Evolutionary conservation across 2,888 invertebrate species (phyloP).

Genomic region (Parnassius mnemosyne): DNA sequence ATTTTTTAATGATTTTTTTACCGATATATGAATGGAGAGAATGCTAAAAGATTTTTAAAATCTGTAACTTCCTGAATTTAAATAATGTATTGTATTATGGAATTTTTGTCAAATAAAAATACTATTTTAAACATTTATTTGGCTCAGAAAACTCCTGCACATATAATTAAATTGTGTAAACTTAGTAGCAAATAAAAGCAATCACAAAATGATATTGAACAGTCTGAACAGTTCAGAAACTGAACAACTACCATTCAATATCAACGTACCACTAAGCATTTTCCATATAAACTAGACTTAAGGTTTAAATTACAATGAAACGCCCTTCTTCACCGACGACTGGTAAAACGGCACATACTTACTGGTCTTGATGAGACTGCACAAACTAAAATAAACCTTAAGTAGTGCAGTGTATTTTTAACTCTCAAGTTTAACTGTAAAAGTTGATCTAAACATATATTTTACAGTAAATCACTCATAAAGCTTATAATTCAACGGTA

Average conservation of each 20-base stretch:
- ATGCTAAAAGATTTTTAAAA: no score
- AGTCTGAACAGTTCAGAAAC: conserved; percentile 14
- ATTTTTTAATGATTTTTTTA: no score
- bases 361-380: conserved; percentile 4
- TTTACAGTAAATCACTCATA: conserved; percentile 26
- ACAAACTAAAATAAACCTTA: not conserved
- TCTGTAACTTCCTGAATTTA: no score
- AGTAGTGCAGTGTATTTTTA: conserved; percentile 21
- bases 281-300: conserved; percentile 2
- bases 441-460: conserved; percentile 17
- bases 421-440: conserved; percentile 5
- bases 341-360: conserved; percentile 3
- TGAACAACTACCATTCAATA: conserved; percentile 17
- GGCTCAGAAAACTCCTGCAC: conserved; percentile 5
- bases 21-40: no score
- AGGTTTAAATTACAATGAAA: conserved; percentile 21
- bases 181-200: conserved; percentile 12
- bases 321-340: not conserved
- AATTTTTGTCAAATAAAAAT: no score
- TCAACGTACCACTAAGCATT: conserved; percentile 19
- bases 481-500: conserved; percentile 24
- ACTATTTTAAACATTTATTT: not conserved
- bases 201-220: conserved; percentile 7
- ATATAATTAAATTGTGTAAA: conserved; percentile 9
- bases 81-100: no score